Evolutionary conservation across 2,888 invertebrate genomes (phyloP).

Genomic region (Reticulitermes lucifugus): DNA sequence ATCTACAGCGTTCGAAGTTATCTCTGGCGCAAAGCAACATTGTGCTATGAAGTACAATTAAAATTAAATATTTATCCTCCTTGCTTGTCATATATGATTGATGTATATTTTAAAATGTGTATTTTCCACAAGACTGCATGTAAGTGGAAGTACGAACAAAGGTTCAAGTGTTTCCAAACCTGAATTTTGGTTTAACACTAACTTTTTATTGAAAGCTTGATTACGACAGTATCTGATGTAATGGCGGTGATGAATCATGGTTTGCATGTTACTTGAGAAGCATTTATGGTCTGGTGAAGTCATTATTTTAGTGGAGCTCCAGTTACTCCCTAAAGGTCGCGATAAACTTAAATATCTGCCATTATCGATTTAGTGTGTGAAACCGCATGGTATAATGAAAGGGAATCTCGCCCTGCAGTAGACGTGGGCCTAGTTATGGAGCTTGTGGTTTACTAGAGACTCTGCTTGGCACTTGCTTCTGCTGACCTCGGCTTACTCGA

Average conservation of each 20-base stretch:
- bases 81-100: not conserved
- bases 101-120: not conserved
- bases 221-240: not conserved
- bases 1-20: not conserved
- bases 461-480: too few species aligned
- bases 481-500: too few species aligned
- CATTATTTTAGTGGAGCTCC: too few species aligned
- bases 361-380: too few species aligned
- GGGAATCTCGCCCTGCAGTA: too few species aligned
- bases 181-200: too few species aligned
- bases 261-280: not conserved
- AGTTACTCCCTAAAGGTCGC: too few species aligned
- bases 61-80: constrained; percentile 1
- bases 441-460: too few species aligned
- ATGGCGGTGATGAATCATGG: not conserved
- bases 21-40: not conserved
- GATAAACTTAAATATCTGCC: too few species aligned
- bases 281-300: not conserved
- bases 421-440: too few species aligned
- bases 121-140: not conserved
- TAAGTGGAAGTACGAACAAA: not conserved
- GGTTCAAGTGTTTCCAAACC: not conserved
- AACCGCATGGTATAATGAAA: too few species aligned
- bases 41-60: not conserved
- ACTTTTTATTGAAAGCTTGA: not conserved